Base-by-base conservation (phyloP, 2,888 invertebrate genomes). In the Tethea ocularis region DNA sequence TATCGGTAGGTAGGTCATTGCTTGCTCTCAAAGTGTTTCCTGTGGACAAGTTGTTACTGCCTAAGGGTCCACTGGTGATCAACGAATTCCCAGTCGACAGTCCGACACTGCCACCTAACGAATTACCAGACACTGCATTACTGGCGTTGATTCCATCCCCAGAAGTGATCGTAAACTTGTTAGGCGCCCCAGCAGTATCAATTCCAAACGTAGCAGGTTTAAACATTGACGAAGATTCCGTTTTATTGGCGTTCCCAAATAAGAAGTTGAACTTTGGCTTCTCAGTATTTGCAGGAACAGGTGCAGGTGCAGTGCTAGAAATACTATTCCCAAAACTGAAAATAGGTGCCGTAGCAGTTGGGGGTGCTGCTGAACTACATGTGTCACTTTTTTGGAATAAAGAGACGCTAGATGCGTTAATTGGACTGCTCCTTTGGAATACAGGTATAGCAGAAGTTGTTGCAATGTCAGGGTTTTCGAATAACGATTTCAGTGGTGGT, bases 191-290 rank as follows among this genome's bases (percentile, higher is more conserved):
- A 17, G 22, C 36, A 54, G 2, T 54, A 17, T 54, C 33, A 54
- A 22, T 22, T 17, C 75, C 74, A 63, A 82, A 82, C 0, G 73
- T 59, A 13, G 13, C 33, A 13, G 74, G 56, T 55, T 73, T 77
- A 63, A 79, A 82, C 33, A 72, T 51, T 15, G 70, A 51, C 10
- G 71, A 56, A 26, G 68, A 46, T 33, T 83, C 80, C 13, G 74
- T 62, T 62, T 77, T 75, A 54, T 69, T 80, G 53, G 54, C 70
- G 36, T 58, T 74, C 8, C 83, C 80, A 60, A 91, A 90, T 11
- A 72, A 72, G 56, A 91, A 91, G 57, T 74, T 83, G 57, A 89
- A 88, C 61, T 84, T 84, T 0, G 84, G 81, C 59, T 84, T 84
- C 6, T 84, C 87, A 2, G 69, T 33, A 46, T 69, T 57, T n/a